Percentiles rank a stretch among this genome's conserved stretches.
Conservation (phyloP, 2,888 invertebrate genomes). For the Phalera bucephala region DNA sequence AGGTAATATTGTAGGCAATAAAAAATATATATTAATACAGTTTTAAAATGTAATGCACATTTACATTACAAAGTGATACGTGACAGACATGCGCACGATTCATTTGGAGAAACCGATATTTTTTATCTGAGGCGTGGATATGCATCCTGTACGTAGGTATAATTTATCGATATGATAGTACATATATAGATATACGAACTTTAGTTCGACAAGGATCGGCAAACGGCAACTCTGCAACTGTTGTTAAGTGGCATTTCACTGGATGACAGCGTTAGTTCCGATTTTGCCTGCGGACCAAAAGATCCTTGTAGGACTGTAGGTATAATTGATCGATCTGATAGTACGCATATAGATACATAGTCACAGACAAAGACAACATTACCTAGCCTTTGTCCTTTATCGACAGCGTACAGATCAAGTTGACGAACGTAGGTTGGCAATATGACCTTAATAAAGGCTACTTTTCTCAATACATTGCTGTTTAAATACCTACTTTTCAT, state of each 20-base stretch:
- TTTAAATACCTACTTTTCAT: background rate
- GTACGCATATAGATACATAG: conserved; percentile 1
- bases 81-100: background rate
- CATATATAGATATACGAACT: too few relatives aligned
- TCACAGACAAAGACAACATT: conserved; percentile 13
- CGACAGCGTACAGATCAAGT: conserved; percentile 15
- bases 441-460: conserved; percentile 23
- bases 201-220: too few relatives aligned
- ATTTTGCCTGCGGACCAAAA: too few relatives aligned
- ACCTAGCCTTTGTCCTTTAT: conserved; percentile 21
- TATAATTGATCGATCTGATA: background rate
- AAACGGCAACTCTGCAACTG: too few relatives aligned
- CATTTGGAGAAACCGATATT: background rate
- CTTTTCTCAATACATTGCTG: conserved; percentile 23
- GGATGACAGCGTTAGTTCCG: too few relatives aligned
- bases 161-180: too few relatives aligned
- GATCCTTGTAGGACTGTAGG: too few relatives aligned
- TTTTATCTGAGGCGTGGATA: background rate
- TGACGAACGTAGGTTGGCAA: conserved; percentile 22
- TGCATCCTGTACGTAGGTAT: background rate
- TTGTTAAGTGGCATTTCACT: too few relatives aligned
- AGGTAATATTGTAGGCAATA: background rate
- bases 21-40: background rate
- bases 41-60: background rate
- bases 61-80: conserved; percentile 1